Evolutionary conservation across 2,888 invertebrate species (phyloP).

Genomic region (Nephrotoma guestfalica): DNA sequence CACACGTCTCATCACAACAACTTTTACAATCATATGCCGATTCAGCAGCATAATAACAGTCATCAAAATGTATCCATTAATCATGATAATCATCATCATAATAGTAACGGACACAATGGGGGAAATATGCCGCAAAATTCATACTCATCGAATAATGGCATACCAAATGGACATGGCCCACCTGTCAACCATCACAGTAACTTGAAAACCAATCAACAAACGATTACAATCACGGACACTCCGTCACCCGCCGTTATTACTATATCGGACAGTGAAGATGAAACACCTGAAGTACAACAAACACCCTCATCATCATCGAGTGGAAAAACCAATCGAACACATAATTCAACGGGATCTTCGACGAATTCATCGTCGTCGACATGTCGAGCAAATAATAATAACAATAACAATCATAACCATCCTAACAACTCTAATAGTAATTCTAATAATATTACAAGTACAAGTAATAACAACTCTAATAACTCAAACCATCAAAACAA

Average conservation of each 20-base stretch:
- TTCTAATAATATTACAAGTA: slow-evolving; percentile 17
- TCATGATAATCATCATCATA: slow-evolving; percentile 6
- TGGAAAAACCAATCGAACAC: slow-evolving; percentile 9
- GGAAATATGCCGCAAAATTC: slow-evolving; percentile 7
- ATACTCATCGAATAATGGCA: slow-evolving; percentile 12
- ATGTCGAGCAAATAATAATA: slow-evolving; percentile 2
- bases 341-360: slow-evolving; percentile 13
- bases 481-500: slow-evolving; percentile 2
- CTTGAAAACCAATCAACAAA: slow-evolving; percentile 46
- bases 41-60: slow-evolving; percentile 14
- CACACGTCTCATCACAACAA: slow-evolving; percentile 26
- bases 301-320: slow-evolving; percentile 9
- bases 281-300: slow-evolving; percentile 36
- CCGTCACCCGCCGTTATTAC: slow-evolving; percentile 94
- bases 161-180: neutral
- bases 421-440: slow-evolving; percentile 14
- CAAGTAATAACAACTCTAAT: slow-evolving; percentile 5
- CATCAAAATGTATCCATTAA: slow-evolving; percentile 2
- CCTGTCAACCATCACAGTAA: neutral
- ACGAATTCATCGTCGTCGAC: slow-evolving; percentile 12
- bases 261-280: slow-evolving; percentile 90
- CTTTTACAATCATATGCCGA: slow-evolving; percentile 7
- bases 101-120: slow-evolving; percentile 5
- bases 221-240: slow-evolving; percentile 89
- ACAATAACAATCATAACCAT: neutral